phyloP scores from a whole-genome alignment of 2,888 invertebrate species.

The Metalampra italica region DNA sequence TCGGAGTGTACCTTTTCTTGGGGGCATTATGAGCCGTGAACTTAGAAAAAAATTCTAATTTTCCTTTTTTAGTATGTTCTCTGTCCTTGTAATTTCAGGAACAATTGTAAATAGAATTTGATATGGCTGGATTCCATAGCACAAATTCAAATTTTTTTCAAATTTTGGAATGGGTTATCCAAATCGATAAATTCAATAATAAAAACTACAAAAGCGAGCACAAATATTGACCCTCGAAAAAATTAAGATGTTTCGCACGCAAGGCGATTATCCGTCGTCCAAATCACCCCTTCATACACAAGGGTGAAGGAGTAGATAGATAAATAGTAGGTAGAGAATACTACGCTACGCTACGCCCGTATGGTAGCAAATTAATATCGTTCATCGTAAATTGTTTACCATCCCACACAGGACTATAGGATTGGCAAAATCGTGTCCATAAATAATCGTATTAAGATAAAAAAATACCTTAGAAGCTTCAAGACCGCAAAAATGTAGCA shows the following conservation, averaged over 20 bases:
- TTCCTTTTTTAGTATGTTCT: no score
- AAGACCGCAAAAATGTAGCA: constrained; percentile 32
- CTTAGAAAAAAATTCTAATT: no score
- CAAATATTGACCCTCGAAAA: constrained; percentile 17
- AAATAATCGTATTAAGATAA: background rate
- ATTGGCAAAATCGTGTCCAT: no score
- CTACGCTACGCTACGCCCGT: constrained; percentile 31
- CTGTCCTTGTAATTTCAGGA: no score
- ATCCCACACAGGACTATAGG: background rate
- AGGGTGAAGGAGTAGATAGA: constrained; percentile 27
- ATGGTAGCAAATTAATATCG: constrained; percentile 25
- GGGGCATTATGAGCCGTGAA: no score
- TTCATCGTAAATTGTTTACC: constrained; percentile 9
- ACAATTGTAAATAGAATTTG: no score
- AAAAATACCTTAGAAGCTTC: constrained; percentile 43
- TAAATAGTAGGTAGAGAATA: constrained; percentile 15
- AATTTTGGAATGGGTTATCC: no score
- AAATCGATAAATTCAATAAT: no score
- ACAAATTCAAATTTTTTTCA: no score
- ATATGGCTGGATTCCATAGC: no score
- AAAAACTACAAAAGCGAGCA: no score
- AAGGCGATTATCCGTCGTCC: constrained; percentile 20
- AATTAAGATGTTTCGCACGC: constrained; percentile 35
- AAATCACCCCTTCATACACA: background rate
- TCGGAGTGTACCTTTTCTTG: no score